Evolutionary conservation across 1,140 invertebrate species (phyloP), one percentile per base, ranked within the genome.

Genomic region (Eulimnadia texana): DNA sequence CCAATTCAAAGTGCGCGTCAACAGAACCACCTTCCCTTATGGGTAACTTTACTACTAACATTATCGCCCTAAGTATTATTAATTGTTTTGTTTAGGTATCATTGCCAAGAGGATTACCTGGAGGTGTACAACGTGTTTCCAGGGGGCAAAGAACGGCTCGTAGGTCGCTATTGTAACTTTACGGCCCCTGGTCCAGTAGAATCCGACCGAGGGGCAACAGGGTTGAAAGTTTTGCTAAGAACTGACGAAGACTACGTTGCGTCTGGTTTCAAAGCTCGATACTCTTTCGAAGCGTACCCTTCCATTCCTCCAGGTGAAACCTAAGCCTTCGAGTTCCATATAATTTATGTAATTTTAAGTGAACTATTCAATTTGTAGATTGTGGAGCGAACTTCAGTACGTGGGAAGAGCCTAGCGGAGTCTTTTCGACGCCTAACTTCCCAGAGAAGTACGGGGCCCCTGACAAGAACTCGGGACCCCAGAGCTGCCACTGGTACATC

Each of bases 101-200:
- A 70, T 50, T 94, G 91, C 73, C 84, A 84, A 72, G 88, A 93
- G 71, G 91, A 94, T 72, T 94, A 89, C 89, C 75, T 94, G 63
- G 90, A 94, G 75, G 86, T 93, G 66, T 93, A 88, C 76, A 90
- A 91, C 69, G 78, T 90, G 64, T 90, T 88, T 65, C 78, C 81
- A 63, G 86, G 87, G 70, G 80, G 83, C 55, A 83, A 83, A 50
- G 84, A 89, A 67, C 84, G 84, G 67, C 78, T 90, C 63, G 81
- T 93, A 56, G 90, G 90, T 20, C 81, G 89, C 54, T 93, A 90
- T 74, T 93, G 89, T 72, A 84, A 86, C 28, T 78, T 79, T 66
- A 85, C 87, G 20, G 82, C 87, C 23, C 90, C 90, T 9, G 92
- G 91, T 28, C 92, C 92, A 11, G 82, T 93, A 61, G 86, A 93